These are phyloP conservation scores for Euzophera pinguis DNA, from an alignment of 2,888 invertebrate genomes.

Conservation along the genomic window DNA sequence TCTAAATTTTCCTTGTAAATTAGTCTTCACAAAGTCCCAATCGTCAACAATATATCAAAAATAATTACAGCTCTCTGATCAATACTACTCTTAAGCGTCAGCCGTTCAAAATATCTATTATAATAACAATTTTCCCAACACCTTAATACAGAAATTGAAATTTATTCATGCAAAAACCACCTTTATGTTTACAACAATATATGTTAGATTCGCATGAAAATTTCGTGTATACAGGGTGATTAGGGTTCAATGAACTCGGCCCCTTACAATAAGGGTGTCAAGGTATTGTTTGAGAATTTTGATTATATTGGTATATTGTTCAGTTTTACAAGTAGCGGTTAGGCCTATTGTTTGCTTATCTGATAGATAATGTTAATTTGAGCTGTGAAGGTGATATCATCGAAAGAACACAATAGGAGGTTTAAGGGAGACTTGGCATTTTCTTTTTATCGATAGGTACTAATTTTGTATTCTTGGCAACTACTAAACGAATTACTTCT, in stretches of 20 bases:
- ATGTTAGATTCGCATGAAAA: background rate
- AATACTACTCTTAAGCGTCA: slow-evolving; percentile 5
- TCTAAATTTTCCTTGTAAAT: no score
- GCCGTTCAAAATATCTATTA: slow-evolving; percentile 6
- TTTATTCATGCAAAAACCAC: background rate
- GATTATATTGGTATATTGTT: slow-evolving; percentile 21
- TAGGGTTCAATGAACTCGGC: slow-evolving; percentile 10
- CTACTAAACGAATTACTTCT: no score
- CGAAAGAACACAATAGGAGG: background rate
- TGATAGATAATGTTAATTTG: slow-evolving; percentile 8
- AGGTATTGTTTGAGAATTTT: slow-evolving; percentile 19
- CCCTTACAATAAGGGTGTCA: slow-evolving; percentile 21
- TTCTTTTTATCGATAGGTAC: background rate
- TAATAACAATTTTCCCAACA: slow-evolving; percentile 8
- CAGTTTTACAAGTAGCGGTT: slow-evolving; percentile 19
- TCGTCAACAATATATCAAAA: background rate
- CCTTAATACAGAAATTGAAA: slow-evolving; percentile 8
- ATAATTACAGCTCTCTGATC: slow-evolving; percentile 1
- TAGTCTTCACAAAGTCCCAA: background rate
- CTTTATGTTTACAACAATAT: background rate
- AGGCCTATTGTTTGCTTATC: slow-evolving; percentile 9
- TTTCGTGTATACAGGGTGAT: slow-evolving; percentile 1
- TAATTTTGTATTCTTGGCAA: no score
- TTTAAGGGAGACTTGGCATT: no score
- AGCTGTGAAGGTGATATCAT: background rate